phyloP scores from a whole-genome alignment of 2,797 vertebrate species.

The Linurgus olivaceus region DNA sequence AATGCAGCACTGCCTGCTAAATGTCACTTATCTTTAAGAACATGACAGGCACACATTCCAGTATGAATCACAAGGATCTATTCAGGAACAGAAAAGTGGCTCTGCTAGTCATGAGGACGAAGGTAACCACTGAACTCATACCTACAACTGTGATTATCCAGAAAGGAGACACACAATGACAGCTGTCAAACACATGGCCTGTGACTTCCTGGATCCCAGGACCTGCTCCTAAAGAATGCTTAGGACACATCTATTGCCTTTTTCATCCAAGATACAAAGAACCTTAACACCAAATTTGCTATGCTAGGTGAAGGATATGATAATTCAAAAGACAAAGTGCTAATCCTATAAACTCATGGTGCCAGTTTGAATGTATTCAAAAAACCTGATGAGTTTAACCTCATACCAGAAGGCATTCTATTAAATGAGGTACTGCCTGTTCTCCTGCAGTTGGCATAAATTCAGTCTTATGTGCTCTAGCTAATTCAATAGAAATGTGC shows the following conservation, averaged over 20 bases:
- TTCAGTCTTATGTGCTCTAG: background rate
- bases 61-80: background rate
- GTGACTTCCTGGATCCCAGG: background rate
- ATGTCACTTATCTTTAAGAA: background rate
- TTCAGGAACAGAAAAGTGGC: background rate
- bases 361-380: background rate
- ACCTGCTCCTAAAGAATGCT: background rate
- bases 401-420: slow-evolving; percentile 18
- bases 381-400: slow-evolving; percentile 8
- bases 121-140: background rate
- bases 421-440: slow-evolving; percentile 20
- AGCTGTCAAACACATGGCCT: background rate
- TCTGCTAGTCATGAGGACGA: background rate
- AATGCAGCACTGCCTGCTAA: background rate
- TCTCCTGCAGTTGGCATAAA: slow-evolving; percentile 1
- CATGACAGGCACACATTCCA: background rate
- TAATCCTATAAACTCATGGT: slow-evolving; percentile 27
- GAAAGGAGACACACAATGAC: background rate
- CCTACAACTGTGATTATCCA: background rate
- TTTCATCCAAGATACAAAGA: background rate
- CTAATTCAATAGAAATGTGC: background rate
- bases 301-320: background rate
- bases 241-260: background rate
- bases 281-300: background rate
- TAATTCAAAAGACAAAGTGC: background rate